phyloP scores from a whole-genome alignment of 2,113 vertebrate species.

The Guaruba guarouba region DNA sequence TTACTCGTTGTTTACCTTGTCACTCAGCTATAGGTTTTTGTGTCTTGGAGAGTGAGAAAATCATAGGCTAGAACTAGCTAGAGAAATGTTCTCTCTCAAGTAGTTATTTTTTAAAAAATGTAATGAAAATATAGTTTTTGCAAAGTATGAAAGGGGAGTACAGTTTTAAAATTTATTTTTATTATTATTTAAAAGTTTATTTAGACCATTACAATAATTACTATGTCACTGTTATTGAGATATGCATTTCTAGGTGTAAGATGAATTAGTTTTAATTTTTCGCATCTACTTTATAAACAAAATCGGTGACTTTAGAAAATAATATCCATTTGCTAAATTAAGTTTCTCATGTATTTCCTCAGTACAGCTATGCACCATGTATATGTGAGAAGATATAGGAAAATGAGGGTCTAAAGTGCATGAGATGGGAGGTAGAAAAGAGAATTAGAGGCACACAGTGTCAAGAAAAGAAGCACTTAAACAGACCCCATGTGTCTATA shows the following conservation, averaged over 20 bases:
- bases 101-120: rapidly evolving
- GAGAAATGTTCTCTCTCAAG: background rate
- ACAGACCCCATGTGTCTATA: rapidly evolving
- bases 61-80: background rate
- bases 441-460: background rate
- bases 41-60: background rate
- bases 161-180: background rate
- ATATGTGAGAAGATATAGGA: background rate
- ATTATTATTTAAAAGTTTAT: background rate
- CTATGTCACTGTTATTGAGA: background rate
- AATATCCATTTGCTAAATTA: background rate
- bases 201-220: background rate
- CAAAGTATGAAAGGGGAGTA: background rate
- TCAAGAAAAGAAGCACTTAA: background rate
- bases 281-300: background rate
- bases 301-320: background rate
- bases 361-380: background rate
- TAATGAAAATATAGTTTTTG: background rate
- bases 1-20: background rate
- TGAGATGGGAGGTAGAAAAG: background rate
- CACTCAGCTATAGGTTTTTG: background rate
- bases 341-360: background rate
- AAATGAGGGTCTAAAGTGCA: background rate
- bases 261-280: background rate
- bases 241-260: background rate